Conservation (phyloP, 2,888 invertebrate genomes). For the Choreutis nemorana region DNA sequence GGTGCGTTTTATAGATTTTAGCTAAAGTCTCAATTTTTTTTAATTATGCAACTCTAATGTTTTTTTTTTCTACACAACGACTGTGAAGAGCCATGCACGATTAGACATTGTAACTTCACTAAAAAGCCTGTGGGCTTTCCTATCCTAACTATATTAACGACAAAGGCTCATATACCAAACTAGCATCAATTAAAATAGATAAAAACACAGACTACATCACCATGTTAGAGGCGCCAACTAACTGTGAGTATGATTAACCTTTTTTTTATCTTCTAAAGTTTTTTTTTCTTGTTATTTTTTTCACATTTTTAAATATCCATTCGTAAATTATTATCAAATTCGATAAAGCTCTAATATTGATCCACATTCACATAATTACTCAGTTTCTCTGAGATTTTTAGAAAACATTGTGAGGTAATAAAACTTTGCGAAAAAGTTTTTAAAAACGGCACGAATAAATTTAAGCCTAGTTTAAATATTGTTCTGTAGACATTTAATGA, state of each 20-base stretch:
- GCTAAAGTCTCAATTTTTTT: not conserved
- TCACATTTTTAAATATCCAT: slow-evolving; percentile 55
- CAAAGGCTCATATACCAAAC: slow-evolving; percentile 39
- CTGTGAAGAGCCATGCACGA: slow-evolving; percentile 31
- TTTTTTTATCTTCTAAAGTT: slow-evolving; percentile 8
- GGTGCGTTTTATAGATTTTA: no score
- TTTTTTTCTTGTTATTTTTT: slow-evolving; percentile 27
- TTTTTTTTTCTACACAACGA: slow-evolving; percentile 46
- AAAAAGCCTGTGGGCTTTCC: no score
- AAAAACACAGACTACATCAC: slow-evolving; percentile 43
- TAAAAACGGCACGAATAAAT: no score
- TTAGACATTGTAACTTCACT: slow-evolving; percentile 32
- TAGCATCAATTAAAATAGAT: slow-evolving; percentile 59
- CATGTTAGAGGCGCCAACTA: slow-evolving; percentile 44
- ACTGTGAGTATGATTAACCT: slow-evolving; percentile 37
- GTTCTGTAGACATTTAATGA: no score
- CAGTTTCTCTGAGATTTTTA: slow-evolving; percentile 19
- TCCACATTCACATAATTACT: slow-evolving; percentile 56
- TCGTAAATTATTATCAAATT: slow-evolving; percentile 66
- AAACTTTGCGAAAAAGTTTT: no score
- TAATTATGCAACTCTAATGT: no score
- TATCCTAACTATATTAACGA: no score
- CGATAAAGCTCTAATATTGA: slow-evolving; percentile 66
- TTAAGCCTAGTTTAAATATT: no score
- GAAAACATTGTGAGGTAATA: no score